Conservation (phyloP, 64 coral and sea anemone species). For the Porites lutea region DNA sequence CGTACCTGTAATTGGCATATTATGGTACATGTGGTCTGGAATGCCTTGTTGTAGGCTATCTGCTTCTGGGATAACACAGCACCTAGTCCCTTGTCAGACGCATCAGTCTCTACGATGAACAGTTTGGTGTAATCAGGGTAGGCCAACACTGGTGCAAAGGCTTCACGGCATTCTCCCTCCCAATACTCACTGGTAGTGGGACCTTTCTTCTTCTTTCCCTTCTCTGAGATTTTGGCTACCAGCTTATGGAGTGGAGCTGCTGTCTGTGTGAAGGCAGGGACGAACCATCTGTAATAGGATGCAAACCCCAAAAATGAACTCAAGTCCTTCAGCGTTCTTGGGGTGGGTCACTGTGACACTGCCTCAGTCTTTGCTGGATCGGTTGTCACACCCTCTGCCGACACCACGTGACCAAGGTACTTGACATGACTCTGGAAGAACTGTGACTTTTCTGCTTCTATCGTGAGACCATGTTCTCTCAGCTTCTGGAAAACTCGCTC, state of each 20-base stretch:
- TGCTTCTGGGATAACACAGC: slow-evolving; percentile 67
- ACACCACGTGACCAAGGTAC: slow-evolving; percentile 47
- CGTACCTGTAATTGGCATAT: too few relatives aligned
- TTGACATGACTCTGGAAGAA: neutral
- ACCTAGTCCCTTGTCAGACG: slow-evolving; percentile 20
- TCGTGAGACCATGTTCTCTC: slow-evolving; percentile 49
- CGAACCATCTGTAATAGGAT: slow-evolving; percentile 10
- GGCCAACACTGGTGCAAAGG: slow-evolving; percentile 56
- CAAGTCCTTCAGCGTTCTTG: neutral
- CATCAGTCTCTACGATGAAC: slow-evolving; percentile 49
- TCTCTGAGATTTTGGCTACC: neutral
- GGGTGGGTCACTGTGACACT: slow-evolving; percentile 13
- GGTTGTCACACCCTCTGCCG: neutral
- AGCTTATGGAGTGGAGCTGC: slow-evolving; percentile 15
- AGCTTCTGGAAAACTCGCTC: slow-evolving; percentile 8
- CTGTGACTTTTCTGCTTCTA: slow-evolving; percentile 54
- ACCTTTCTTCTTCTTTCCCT: slow-evolving; percentile 1
- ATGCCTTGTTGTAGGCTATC: too few relatives aligned
- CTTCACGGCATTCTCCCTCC: neutral
- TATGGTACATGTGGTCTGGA: too few relatives aligned
- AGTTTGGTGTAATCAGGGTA: slow-evolving; percentile 43
- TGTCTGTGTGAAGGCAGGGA: slow-evolving; percentile 26
- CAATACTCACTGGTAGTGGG: neutral
- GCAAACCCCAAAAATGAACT: slow-evolving; percentile 54
- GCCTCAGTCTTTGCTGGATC: slow-evolving; percentile 26